Evolutionary conservation across 2,797 vertebrate genomes (phyloP).

Genomic region (Pantherophis alleghaniensis): DNA sequence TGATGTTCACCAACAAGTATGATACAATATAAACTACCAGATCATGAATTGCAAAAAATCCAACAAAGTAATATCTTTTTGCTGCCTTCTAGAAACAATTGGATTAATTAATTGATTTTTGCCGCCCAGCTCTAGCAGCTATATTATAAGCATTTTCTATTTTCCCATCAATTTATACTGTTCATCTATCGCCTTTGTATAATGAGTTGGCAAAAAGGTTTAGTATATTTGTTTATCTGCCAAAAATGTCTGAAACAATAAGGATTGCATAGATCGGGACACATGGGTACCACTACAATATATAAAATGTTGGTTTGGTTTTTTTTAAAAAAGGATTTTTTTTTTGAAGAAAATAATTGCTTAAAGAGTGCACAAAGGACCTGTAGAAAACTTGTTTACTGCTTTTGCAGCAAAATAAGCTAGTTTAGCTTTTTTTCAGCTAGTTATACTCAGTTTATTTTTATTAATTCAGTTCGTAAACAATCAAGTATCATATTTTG

Average conservation of each 20-base stretch:
- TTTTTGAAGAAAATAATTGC: neutral
- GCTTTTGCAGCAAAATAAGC: slow-evolving; percentile 27
- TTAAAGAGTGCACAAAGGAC: slow-evolving; percentile 18
- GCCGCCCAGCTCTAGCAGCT: neutral
- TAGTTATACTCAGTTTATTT: slow-evolving; percentile 12
- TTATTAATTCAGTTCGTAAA: neutral
- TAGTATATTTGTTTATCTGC: neutral
- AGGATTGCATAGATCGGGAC: neutral
- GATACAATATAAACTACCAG: neutral
- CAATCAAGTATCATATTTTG: neutral
- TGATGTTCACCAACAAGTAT: neutral
- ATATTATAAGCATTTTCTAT: neutral
- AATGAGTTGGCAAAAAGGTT: slow-evolving; percentile 4
- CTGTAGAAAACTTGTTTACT: slow-evolving; percentile 22
- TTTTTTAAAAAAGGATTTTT: neutral
- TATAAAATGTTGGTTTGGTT: neutral
- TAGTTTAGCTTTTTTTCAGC: slow-evolving; percentile 37
- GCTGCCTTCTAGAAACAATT: neutral
- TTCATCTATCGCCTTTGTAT: slow-evolving; percentile 40
- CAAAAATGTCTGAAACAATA: neutral
- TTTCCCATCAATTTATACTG: slow-evolving; percentile 42
- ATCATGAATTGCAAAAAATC: neutral
- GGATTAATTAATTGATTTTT: neutral
- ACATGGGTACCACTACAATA: neutral
- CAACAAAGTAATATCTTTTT: neutral